A percentile compares a stretch with the other conserved stretches of the same genome.
These are phyloP conservation scores for Sebastes iracundus DNA, from an alignment of 2,797 vertebrate genomes.

Conservation along the genomic window DNA sequence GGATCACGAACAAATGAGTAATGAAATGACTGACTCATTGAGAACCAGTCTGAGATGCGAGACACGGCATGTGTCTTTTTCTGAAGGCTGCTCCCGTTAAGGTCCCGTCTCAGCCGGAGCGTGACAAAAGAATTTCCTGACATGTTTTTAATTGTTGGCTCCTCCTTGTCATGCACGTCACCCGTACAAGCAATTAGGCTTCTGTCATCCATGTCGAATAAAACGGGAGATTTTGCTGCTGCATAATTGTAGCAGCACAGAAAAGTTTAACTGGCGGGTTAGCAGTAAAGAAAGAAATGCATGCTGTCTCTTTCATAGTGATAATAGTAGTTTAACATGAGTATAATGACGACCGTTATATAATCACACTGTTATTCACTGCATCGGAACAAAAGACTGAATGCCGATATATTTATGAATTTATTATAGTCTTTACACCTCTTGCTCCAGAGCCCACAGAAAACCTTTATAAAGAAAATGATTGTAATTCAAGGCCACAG, in stretches of 20 bases:
- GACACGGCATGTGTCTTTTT: slow-evolving; percentile 26
- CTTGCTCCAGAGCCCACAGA: slow-evolving; percentile 57
- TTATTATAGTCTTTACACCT: slow-evolving; percentile 70
- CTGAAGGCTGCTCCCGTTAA: slow-evolving; percentile 22
- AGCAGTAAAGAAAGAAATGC: slow-evolving; percentile 4
- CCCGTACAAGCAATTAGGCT: slow-evolving; percentile 62
- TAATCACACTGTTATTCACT: slow-evolving; percentile 5
- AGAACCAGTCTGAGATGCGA: slow-evolving; percentile 41
- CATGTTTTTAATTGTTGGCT: slow-evolving; percentile 72
- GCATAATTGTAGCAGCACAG: slow-evolving; percentile 18
- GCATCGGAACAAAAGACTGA: slow-evolving; percentile 39
- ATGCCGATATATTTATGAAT: slow-evolving; percentile 67
- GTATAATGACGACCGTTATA: not conserved
- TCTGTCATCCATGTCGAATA: slow-evolving; percentile 65
- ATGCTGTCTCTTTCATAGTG: slow-evolving; percentile 9
- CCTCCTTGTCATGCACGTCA: slow-evolving; percentile 57
- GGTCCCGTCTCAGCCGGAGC: slow-evolving; percentile 40
- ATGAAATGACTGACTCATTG: slow-evolving; percentile 68
- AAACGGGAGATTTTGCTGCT: slow-evolving; percentile 36
- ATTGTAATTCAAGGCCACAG: slow-evolving; percentile 81
- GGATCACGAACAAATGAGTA: slow-evolving; percentile 75
- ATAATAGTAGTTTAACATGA: slow-evolving; percentile 27
- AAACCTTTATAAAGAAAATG: slow-evolving; percentile 61
- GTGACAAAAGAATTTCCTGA: slow-evolving; percentile 52
- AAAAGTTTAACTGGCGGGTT: slow-evolving; percentile 14